Percentiles rank a stretch among this genome's conserved stretches.
Conservation (phyloP, 1,140 invertebrate species). For the Rhynchophorus ferrugineus region DNA sequence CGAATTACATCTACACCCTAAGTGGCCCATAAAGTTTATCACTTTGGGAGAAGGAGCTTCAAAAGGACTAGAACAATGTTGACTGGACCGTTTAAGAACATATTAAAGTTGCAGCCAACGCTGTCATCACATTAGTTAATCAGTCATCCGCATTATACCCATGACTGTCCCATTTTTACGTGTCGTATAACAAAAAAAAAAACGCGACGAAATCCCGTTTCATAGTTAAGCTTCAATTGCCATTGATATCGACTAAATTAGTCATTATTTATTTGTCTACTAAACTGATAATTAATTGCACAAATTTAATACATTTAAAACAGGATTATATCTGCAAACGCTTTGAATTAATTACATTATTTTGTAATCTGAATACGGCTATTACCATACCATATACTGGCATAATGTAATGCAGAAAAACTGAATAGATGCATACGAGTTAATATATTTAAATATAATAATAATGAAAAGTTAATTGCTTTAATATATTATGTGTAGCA, state of each 20-base stretch:
- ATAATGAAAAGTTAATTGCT: no score
- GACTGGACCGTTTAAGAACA: neutral
- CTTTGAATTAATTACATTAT: conserved; percentile 12
- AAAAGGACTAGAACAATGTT: conserved; percentile 6
- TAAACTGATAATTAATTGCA: conserved; percentile 22
- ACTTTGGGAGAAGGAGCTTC: conserved; percentile 16
- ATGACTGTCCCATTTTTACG: no score
- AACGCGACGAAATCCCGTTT: no score
- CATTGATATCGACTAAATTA: conserved; percentile 16
- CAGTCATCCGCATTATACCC: no score
- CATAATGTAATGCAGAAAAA: no score
- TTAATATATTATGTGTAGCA: no score
- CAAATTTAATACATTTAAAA: conserved; percentile 15
- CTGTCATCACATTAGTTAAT: neutral
- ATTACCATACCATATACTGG: no score
- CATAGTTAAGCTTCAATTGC: conserved; percentile 9
- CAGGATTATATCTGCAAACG: conserved; percentile 17
- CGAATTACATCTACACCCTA: conserved; percentile 22
- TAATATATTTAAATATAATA: no score
- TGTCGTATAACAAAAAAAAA: no score
- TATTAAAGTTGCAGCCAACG: neutral
- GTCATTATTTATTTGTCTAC: conserved; percentile 19
- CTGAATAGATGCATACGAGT: no score
- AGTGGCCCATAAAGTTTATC: conserved; percentile 31
- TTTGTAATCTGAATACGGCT: neutral